These are phyloP conservation scores for cat (Felis catus) DNA, from an alignment of 2,113 vertebrate species.

Conservation along the genomic window DNA sequence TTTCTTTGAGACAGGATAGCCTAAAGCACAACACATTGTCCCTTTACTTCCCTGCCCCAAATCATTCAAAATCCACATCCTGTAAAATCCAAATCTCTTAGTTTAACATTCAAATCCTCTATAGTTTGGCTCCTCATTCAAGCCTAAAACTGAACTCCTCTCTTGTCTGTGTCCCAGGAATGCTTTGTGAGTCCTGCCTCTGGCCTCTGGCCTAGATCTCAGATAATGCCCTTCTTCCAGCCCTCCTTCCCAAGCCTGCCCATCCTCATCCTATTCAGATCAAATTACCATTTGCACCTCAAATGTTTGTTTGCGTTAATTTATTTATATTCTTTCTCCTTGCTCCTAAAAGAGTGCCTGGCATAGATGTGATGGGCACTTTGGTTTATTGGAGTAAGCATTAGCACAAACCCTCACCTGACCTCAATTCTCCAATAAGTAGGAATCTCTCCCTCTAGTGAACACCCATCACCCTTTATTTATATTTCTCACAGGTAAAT, in stretches of 20 bases:
- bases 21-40: neutral
- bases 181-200: neutral
- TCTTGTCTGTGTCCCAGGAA: too few species aligned
- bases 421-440: neutral
- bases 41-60: neutral
- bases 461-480: neutral
- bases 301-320: neutral
- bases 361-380: neutral
- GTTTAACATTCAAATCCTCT: neutral
- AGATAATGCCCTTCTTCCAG: neutral
- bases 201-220: neutral
- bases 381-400: neutral
- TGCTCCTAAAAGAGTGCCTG: neutral
- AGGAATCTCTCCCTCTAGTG: neutral
- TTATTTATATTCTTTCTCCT: neutral
- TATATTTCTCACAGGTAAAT: neutral
- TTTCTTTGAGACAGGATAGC: neutral
- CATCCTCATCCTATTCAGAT: neutral
- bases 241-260: too few species aligned
- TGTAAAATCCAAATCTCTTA: neutral
- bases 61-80: neutral
- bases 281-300: neutral
- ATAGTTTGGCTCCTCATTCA: neutral
- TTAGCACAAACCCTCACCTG: neutral
- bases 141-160: neutral